These are phyloP conservation scores for Cyclargus thomasi DNA, from an alignment of 1,140 invertebrate species.

Conservation along the genomic window DNA sequence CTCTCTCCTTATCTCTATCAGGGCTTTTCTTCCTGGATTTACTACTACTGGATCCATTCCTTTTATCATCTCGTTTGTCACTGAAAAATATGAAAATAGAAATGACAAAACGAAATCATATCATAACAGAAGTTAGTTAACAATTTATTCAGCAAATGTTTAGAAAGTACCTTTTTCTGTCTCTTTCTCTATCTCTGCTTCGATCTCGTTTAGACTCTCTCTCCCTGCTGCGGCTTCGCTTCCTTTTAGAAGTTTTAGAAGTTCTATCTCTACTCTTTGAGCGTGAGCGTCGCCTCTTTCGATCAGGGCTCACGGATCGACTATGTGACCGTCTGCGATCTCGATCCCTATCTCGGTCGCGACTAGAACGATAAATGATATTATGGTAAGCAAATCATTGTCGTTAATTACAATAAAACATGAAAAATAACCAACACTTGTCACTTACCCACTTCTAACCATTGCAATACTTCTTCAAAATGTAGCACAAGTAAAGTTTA, in stretches of 20 bases:
- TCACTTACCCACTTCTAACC: constrained; percentile 65
- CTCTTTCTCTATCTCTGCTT: constrained; percentile 64
- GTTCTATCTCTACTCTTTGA: constrained; percentile 79
- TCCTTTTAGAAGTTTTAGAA: constrained; percentile 69
- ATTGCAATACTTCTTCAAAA: constrained; percentile 28
- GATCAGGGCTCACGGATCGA: constrained; percentile 76
- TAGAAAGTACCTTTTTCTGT: constrained; percentile 41
- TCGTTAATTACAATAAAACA: constrained; percentile 9
- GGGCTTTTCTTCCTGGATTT: constrained; percentile 65
- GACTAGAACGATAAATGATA: constrained; percentile 32
- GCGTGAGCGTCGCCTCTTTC: constrained; percentile 76
- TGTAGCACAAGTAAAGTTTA: too few relatives aligned
- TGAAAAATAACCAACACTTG: not conserved
- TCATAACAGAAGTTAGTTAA: not conserved
- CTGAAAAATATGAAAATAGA: constrained; percentile 26
- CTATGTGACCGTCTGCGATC: constrained; percentile 67
- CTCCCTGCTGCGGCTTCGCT: constrained; percentile 69
- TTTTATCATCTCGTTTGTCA: constrained; percentile 67
- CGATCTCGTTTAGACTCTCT: constrained; percentile 68
- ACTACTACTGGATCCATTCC: constrained; percentile 62
- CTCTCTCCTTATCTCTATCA: constrained; percentile 69
- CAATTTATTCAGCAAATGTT: not conserved
- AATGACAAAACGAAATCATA: not conserved
- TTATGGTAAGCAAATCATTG: constrained; percentile 15
- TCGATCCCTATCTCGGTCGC: constrained; percentile 61